phyloP scores from a whole-genome alignment of 2,113 vertebrate species.

The Ploceus nigricollis region DNA sequence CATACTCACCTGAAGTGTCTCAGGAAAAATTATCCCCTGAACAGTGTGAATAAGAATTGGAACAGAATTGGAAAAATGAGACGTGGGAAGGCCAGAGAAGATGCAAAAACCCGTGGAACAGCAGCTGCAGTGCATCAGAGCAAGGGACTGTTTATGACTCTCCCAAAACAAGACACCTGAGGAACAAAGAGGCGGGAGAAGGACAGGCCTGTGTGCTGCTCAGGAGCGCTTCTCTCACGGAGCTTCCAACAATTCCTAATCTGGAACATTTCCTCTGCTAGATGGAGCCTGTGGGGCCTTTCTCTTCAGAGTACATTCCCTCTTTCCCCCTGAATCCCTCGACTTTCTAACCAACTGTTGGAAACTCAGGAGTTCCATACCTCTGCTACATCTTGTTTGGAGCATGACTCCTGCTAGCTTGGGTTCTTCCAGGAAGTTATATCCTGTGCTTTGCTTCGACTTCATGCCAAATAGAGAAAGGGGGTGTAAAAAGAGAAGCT shows the following conservation, averaged over 20 bases:
- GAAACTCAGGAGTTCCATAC: not conserved
- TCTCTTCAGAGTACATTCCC: not conserved
- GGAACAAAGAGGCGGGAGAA: not conserved
- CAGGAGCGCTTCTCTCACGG: fast-evolving
- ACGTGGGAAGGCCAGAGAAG: not conserved
- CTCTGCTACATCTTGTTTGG: not conserved
- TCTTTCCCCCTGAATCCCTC: not conserved
- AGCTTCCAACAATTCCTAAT: not conserved
- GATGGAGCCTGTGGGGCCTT: not conserved
- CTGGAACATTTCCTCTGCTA: not conserved
- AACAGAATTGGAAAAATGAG: not conserved
- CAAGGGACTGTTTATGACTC: fast-evolving
- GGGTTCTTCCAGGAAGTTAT: not conserved
- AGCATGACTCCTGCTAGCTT: not conserved
- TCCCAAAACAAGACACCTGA: not conserved
- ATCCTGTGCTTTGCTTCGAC: not conserved
- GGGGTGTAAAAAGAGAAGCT: not conserved
- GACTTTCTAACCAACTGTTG: no score
- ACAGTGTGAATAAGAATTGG: not conserved
- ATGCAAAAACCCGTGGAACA: not conserved
- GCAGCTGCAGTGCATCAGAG: not conserved
- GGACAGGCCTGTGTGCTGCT: not conserved
- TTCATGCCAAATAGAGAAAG: not conserved
- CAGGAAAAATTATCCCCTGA: not conserved
- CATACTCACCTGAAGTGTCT: not conserved